Evolutionary conservation across 2,888 invertebrate species (phyloP), one percentile per base, ranked within the genome.

Genomic region (Rhopalosiphum nymphaeae): DNA sequence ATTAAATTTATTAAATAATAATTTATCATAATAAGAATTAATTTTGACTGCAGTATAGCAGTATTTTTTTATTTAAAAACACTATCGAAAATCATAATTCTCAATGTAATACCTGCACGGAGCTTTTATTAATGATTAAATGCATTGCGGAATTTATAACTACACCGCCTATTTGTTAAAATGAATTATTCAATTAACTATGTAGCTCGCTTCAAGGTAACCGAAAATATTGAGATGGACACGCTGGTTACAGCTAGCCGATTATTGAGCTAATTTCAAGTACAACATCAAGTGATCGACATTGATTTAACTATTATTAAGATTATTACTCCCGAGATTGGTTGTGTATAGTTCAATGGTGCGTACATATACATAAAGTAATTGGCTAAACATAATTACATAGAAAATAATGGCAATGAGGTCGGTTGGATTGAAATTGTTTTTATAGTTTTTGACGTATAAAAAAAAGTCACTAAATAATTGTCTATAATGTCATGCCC

Each of bases 191-290:
- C 26, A 21, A 67, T n/a, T 11, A 49, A 91, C 49, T 49, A 36
- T 49, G 36, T 91, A 46, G 53, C 16, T 53, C 25, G 90, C 26
- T 36, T 85, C 84, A 56, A 91, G 84, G 91, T 56, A 42, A 91
- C 44, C 16, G 25, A 53, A 36, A 49, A 53, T 25, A n/a, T 53
- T 11, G 21, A 78, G 78, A 36, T 78, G 78, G 78, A 78, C 78
- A 78, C 78, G 36, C 36, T 78, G 36, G 78, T 36, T 36, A 36
- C 21, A 7, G 21, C 36, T 29, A 44, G 85, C 42, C 44, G 4
- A 85, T 29, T 21, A 91, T 78, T 42, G 78, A 78, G 84, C 44
- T 44, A 42, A 29, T 91, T 91, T 91, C 85, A 56, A 85, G 91
- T 91, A 91, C 85, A 26, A 44, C 44, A 25, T 56, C 56, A 84